Evolutionary conservation across 2,888 invertebrate genomes (phyloP).

Genomic region (Leucophora obtusa): DNA sequence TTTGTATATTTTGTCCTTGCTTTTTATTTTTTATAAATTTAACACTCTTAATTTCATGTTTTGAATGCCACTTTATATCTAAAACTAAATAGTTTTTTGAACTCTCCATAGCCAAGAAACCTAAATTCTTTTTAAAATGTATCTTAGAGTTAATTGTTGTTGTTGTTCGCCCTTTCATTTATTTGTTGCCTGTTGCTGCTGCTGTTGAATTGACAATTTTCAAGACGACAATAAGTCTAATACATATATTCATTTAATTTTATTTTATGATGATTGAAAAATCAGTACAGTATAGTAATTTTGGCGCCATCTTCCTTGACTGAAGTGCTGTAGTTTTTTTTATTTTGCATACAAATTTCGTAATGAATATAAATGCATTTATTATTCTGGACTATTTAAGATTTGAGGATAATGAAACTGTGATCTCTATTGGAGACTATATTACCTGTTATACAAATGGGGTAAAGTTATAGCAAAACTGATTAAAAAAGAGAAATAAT

Average conservation of each 20-base stretch:
- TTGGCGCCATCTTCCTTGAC: constrained; percentile 48
- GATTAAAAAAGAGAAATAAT: too few species aligned
- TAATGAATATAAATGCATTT: not conserved
- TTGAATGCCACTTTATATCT: constrained; percentile 39
- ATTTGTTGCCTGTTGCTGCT: constrained; percentile 35
- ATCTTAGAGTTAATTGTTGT: not conserved
- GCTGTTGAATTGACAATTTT: constrained; percentile 39
- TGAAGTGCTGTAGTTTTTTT: not conserved
- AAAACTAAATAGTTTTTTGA: constrained; percentile 48
- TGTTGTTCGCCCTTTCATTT: not conserved
- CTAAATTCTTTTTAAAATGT: constrained; percentile 37
- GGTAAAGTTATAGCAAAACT: too few species aligned
- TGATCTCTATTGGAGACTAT: not conserved
- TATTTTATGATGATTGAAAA: constrained; percentile 55
- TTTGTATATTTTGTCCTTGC: not conserved
- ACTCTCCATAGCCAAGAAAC: constrained; percentile 50
- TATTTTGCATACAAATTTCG: not conserved
- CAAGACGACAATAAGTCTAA: constrained; percentile 58
- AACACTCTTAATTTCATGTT: constrained; percentile 13
- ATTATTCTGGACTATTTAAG: not conserved
- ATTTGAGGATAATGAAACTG: not conserved
- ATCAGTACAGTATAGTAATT: constrained; percentile 53
- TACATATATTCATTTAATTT: constrained; percentile 59
- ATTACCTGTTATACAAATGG: not conserved
- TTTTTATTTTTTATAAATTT: constrained; percentile 4